Percentiles rank a stretch among this genome's conserved stretches.
Conservation (phyloP, 2,888 invertebrate species). For the Brachynemurus nebulosus region DNA sequence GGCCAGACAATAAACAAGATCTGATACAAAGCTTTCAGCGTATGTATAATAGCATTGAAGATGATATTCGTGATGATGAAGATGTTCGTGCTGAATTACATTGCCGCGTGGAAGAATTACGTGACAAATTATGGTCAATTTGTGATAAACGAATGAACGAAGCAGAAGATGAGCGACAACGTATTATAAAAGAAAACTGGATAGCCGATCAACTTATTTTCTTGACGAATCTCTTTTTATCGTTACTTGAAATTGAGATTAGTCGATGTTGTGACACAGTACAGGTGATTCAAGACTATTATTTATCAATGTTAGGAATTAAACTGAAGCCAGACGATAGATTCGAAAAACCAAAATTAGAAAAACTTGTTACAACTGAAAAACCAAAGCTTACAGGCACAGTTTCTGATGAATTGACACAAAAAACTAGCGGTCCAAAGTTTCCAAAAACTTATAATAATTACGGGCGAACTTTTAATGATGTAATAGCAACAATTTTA, state of each 20-base stretch:
- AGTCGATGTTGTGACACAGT: conserved; percentile 37
- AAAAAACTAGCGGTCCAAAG: no score
- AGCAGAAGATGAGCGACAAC: conserved; percentile 37
- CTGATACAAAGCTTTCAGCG: conserved; percentile 41
- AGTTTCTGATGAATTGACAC: neutral
- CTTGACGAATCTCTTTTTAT: conserved; percentile 40
- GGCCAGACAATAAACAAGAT: conserved; percentile 44
- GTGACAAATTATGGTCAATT: conserved; percentile 37
- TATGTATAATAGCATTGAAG: conserved; percentile 43
- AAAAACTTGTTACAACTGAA: neutral
- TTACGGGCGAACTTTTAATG: no score
- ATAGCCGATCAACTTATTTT: conserved; percentile 37
- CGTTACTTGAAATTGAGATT: conserved; percentile 44
- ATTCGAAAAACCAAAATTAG: conserved; percentile 1
- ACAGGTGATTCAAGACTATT: conserved; percentile 34
- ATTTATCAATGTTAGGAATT: conserved; percentile 24
- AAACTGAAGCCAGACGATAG: conserved; percentile 4
- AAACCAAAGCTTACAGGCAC: neutral
- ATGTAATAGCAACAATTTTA: no score
- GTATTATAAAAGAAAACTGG: conserved; percentile 43
- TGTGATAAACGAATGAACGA: conserved; percentile 40
- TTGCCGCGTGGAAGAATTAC: conserved; percentile 38
- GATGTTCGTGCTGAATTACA: conserved; percentile 49
- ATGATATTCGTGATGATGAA: conserved; percentile 40
- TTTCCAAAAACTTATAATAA: no score